Evolutionary conservation across 1,140 invertebrate genomes (phyloP).

Genomic region (Bilobella aurantiaca): DNA sequence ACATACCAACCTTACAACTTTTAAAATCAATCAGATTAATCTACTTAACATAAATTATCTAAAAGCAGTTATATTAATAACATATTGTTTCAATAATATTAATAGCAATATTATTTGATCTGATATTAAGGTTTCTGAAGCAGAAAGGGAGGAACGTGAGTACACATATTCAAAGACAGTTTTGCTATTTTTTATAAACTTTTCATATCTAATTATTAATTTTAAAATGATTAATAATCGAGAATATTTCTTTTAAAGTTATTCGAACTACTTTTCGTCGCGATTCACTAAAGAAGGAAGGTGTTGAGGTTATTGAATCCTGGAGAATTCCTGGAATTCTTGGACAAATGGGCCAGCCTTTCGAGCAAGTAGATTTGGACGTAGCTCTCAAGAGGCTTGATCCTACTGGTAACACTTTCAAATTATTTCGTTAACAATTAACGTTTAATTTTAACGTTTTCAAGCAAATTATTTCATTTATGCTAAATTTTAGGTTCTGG

Average conservation of each 20-base stretch:
- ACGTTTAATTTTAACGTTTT: background rate
- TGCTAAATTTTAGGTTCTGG: conserved; percentile 7
- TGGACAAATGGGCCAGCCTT: conserved; percentile 9
- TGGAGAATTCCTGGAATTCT: conserved; percentile 8
- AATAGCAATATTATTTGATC: too few species aligned
- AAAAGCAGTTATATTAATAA: too few species aligned
- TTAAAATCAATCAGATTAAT: too few species aligned
- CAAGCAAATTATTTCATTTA: background rate
- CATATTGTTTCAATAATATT: too few species aligned
- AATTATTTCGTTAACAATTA: background rate
- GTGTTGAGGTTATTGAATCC: background rate
- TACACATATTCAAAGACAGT: background rate
- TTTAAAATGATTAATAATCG: background rate
- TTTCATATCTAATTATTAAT: too few species aligned
- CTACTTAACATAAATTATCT: too few species aligned
- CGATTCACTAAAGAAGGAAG: background rate
- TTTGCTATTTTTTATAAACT: background rate
- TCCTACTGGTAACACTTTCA: conserved; percentile 1
- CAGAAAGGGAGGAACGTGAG: background rate
- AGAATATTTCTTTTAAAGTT: background rate
- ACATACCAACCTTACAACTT: too few species aligned
- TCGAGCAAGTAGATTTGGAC: background rate
- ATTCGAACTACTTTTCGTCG: conserved; percentile 10
- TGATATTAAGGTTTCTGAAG: background rate
- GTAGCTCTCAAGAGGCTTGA: conserved; percentile 2